Percentiles rank a stretch among this genome's conserved stretches.
Conservation (phyloP, 2,888 invertebrate genomes). For the Julus scandinavius region DNA sequence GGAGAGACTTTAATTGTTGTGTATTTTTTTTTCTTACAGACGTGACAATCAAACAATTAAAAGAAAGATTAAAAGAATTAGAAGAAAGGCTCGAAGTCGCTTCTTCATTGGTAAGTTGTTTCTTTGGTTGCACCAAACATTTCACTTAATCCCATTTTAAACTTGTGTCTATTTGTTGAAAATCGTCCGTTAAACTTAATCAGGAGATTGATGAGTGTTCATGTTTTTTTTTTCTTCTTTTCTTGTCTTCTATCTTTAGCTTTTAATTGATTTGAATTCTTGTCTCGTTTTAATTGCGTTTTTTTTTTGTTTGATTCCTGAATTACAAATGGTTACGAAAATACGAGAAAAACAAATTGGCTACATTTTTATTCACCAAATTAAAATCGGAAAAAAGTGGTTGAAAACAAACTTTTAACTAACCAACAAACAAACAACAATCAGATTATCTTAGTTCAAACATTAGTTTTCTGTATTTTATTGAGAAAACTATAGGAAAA, state of each 20-base stretch:
- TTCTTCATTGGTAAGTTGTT: slow-evolving; percentile 58
- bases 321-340: background rate
- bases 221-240: background rate
- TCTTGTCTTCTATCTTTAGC: background rate
- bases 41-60: slow-evolving; percentile 69
- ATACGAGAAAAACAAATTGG: background rate
- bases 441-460: too few species aligned
- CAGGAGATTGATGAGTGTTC: too few species aligned
- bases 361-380: background rate
- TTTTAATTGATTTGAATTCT: slow-evolving; percentile 49
- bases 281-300: slow-evolving; percentile 10
- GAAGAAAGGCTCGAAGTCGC: slow-evolving; percentile 68
- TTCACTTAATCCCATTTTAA: too few species aligned
- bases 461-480: too few species aligned
- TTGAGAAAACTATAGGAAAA: too few species aligned
- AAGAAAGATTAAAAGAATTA: slow-evolving; percentile 68
- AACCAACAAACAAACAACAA: background rate
- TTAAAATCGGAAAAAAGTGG: background rate
- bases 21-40: slow-evolving; percentile 59
- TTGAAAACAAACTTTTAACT: background rate
- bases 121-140: too few species aligned
- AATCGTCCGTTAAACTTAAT: too few species aligned
- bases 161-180: too few species aligned
- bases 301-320: background rate
- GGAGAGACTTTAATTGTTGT: background rate